phyloP scores from a whole-genome alignment of 1,140 invertebrate species.

The Drosophila littoralis region DNA sequence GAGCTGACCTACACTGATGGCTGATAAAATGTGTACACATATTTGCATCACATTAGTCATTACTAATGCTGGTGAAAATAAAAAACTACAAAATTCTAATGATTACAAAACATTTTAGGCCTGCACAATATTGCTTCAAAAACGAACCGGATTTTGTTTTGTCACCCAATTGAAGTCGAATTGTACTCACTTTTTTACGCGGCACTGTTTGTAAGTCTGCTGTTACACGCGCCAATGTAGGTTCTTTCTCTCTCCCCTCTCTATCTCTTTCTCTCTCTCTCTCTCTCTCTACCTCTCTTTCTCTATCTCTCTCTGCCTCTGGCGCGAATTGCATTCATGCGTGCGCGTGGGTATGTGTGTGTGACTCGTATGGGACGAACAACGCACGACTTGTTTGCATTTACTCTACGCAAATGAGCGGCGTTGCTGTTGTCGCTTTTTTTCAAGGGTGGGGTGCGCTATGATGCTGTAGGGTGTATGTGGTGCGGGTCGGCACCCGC shows the following conservation, averaged over 20 bases:
- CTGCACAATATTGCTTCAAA: background rate
- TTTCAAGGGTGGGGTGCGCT: slow-evolving; percentile 48
- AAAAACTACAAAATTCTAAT: background rate
- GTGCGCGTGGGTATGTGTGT: slow-evolving; percentile 43
- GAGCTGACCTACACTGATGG: slow-evolving; percentile 48
- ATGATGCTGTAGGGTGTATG: slow-evolving; percentile 17
- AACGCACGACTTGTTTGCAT: slow-evolving; percentile 71
- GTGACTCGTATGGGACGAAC: slow-evolving; percentile 41
- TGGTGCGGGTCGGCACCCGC: slow-evolving; percentile 19
- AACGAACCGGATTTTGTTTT: background rate
- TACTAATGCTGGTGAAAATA: background rate
- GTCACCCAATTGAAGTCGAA: background rate
- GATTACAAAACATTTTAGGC: background rate
- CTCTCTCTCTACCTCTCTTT: slow-evolving; percentile 24
- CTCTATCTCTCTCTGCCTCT: slow-evolving; percentile 28
- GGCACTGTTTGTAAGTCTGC: slow-evolving; percentile 40
- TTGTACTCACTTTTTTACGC: slow-evolving; percentile 18
- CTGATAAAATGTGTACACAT: slow-evolving; percentile 4
- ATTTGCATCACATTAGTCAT: background rate
- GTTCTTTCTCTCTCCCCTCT: slow-evolving; percentile 33
- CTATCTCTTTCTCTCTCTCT: slow-evolving; percentile 26
- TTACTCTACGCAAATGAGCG: slow-evolving; percentile 82
- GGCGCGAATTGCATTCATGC: slow-evolving; percentile 71
- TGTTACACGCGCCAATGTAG: slow-evolving; percentile 63
- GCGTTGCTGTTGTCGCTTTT: slow-evolving; percentile 60